Percentiles rank a stretch among this genome's conserved stretches.
Evolutionary conservation across 2,888 invertebrate genomes (phyloP).

Genomic region (Pollenia griseotomentosa): DNA sequence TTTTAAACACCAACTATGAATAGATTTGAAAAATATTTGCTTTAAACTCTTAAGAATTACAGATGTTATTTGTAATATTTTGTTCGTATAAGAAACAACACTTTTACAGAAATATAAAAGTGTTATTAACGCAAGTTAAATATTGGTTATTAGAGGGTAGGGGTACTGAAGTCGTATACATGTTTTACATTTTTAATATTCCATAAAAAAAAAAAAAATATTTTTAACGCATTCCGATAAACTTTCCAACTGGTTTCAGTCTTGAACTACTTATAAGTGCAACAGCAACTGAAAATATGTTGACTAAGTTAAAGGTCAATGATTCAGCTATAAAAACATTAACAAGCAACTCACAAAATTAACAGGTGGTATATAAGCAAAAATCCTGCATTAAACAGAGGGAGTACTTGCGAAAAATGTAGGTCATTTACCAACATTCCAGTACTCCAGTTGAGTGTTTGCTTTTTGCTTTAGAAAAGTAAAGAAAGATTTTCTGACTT

Average conservation of each 20-base stretch:
- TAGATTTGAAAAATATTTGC: slow-evolving; percentile 59
- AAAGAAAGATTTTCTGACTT: background rate
- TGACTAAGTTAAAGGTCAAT: slow-evolving; percentile 21
- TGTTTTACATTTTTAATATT: no score
- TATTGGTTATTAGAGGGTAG: no score
- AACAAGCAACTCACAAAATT: background rate
- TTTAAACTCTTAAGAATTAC: slow-evolving; percentile 21
- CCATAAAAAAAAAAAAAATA: no score
- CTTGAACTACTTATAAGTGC: background rate
- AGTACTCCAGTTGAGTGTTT: background rate
- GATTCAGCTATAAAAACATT: background rate
- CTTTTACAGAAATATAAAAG: background rate
- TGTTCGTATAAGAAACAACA: background rate
- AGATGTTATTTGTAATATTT: slow-evolving; percentile 3
- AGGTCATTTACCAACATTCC: background rate
- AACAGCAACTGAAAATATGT: background rate
- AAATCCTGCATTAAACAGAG: background rate
- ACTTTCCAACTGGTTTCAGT: background rate
- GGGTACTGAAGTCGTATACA: no score
- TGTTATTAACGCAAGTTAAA: background rate
- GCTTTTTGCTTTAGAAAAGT: background rate
- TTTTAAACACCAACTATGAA: slow-evolving; percentile 9
- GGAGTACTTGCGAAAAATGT: background rate
- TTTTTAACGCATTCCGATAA: background rate
- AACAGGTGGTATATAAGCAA: background rate